Evolutionary conservation across 2,113 vertebrate species (phyloP).

Genomic region (Murina feae): DNA sequence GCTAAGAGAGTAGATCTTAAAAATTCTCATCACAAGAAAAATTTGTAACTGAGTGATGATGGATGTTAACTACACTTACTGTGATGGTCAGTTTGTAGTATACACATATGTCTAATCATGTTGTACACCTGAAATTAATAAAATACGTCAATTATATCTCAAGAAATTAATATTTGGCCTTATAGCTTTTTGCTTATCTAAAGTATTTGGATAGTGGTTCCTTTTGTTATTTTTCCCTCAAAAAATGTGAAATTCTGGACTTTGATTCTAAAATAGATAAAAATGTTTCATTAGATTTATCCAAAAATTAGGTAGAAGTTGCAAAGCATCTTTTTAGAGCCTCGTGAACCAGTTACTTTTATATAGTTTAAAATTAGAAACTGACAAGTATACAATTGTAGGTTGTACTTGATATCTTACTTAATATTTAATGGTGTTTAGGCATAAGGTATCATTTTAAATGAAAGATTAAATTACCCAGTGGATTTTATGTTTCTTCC

Average conservation of each 20-base stretch:
- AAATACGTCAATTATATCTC: not conserved
- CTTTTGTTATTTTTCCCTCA: slow-evolving; percentile 47
- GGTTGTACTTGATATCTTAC: slow-evolving; percentile 61
- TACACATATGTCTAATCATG: not conserved
- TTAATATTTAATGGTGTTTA: slow-evolving; percentile 69
- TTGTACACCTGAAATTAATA: not conserved
- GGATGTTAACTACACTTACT: not conserved
- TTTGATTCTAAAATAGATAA: slow-evolving; percentile 43
- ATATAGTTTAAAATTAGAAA: slow-evolving; percentile 29
- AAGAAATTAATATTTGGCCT: not conserved
- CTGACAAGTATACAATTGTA: slow-evolving; percentile 48
- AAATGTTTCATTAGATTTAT: not conserved
- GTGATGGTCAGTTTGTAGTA: not conserved
- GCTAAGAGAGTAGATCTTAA: not conserved
- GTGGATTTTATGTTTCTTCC: slow-evolving; percentile 67
- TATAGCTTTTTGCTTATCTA: not conserved
- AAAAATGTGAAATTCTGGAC: slow-evolving; percentile 29
- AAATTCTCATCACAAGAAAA: not conserved
- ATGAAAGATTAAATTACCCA: slow-evolving; percentile 64
- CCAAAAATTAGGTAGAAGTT: not conserved
- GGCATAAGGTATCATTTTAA: slow-evolving; percentile 58
- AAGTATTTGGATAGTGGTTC: slow-evolving; percentile 13
- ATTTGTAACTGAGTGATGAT: not conserved
- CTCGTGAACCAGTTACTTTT: not conserved
- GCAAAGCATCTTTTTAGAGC: slow-evolving; percentile 28